Evolutionary conservation across 2,888 invertebrate species (phyloP).

Genomic region (Marronus borbonicus): DNA sequence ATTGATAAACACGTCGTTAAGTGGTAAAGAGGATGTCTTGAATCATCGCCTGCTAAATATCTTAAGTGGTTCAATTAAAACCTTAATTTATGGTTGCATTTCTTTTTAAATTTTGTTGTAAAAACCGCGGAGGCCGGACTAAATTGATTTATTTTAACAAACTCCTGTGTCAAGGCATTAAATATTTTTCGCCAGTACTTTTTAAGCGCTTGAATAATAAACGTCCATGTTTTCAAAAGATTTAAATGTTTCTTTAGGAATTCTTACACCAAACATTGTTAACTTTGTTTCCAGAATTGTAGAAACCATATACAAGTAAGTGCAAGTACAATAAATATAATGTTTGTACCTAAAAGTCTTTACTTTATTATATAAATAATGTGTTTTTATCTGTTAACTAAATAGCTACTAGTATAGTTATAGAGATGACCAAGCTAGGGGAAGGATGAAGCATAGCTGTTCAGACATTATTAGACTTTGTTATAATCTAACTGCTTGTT

Average conservation of each 20-base stretch:
- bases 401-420: too few relatives aligned
- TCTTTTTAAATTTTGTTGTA: neutral
- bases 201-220: neutral
- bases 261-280: neutral
- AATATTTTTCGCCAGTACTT: neutral
- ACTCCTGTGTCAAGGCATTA: too few relatives aligned
- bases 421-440: too few relatives aligned
- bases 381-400: too few relatives aligned
- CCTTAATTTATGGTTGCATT: neutral
- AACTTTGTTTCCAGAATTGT: neutral
- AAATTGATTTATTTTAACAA: slow-evolving; percentile 12
- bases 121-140: neutral
- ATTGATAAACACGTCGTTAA: too few relatives aligned
- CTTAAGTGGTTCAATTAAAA: slow-evolving; percentile 2
- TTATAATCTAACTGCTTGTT: too few relatives aligned
- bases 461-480: too few relatives aligned
- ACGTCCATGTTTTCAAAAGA: neutral
- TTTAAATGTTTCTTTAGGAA: neutral
- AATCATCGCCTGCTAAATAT: too few relatives aligned
- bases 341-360: too few relatives aligned
- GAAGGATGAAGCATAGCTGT: too few relatives aligned
- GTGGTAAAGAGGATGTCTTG: too few relatives aligned
- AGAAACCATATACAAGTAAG: neutral
- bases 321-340: neutral
- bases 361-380: too few relatives aligned